A percentile compares a stretch with the other conserved stretches of the same genome.
phyloP scores from a whole-genome alignment of 2,888 invertebrate genomes.

The Drosophila dives region DNA sequence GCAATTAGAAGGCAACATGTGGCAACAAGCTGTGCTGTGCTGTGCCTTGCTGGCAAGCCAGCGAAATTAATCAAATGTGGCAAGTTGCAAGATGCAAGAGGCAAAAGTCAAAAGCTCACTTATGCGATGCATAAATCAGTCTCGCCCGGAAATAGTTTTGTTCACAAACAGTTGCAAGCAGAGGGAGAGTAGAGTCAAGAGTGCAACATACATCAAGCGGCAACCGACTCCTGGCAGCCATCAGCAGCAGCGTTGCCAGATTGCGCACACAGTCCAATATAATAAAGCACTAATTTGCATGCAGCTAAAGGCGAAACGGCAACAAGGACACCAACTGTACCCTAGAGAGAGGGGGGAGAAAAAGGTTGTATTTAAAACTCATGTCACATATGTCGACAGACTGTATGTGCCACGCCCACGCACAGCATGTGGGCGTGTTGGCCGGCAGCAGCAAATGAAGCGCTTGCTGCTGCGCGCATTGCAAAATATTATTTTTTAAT shows the following conservation, averaged over 20 bases:
- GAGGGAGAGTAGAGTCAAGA: slow-evolving; percentile 34
- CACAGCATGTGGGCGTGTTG: slow-evolving; percentile 32
- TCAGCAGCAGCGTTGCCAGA: slow-evolving; percentile 48
- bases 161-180: slow-evolving; percentile 46
- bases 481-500: slow-evolving; percentile 77
- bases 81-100: slow-evolving; percentile 13
- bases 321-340: slow-evolving; percentile 39
- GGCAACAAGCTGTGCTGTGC: slow-evolving; percentile 7
- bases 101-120: slow-evolving; percentile 23
- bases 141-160: slow-evolving; percentile 61
- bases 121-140: slow-evolving; percentile 68
- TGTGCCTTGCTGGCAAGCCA: background rate
- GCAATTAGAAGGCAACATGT: slow-evolving; percentile 36
- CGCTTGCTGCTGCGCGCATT: slow-evolving; percentile 43
- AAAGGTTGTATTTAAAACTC: slow-evolving; percentile 57
- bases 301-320: slow-evolving; percentile 33
- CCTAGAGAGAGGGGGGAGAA: background rate
- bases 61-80: slow-evolving; percentile 46
- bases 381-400: slow-evolving; percentile 66
- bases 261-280: slow-evolving; percentile 49
- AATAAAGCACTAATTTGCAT: slow-evolving; percentile 79
- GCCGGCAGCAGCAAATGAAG: slow-evolving; percentile 54
- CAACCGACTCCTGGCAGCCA: slow-evolving; percentile 11
- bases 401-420: slow-evolving; percentile 45
- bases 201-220: slow-evolving; percentile 53